Base-by-base conservation (phyloP, 1,140 invertebrate genomes). In the Carposina sasakii region DNA sequence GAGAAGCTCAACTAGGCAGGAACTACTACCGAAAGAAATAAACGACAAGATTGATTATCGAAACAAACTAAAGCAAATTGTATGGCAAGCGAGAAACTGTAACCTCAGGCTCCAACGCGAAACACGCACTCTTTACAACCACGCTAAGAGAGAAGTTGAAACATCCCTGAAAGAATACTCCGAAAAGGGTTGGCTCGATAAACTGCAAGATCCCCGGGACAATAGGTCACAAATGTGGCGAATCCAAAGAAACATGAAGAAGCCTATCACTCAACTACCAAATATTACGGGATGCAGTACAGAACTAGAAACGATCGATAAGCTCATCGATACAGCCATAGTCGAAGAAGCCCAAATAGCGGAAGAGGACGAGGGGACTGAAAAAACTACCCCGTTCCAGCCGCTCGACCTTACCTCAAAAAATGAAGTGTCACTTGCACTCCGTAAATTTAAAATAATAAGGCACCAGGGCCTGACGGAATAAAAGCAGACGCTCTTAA, bases 381-480 rank as follows among this genome's bases (percentile, higher is more conserved):
- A 48, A 31, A 10, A 13, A 17, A 19, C 12, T 9, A 48, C 34
- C 2, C 46, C 46, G 10, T 48, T 17, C 24, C 46, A 40, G 28
- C 46, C 46, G 28, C 36, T 48, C 6, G 17, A 22, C 2, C 6
- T 17, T 12, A 33, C 34, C 2, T 8, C 16, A 2, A 8, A 17
- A 10, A 2, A 10, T 12, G 46, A 48, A 16, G 36, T 48, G 12
- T 8, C 13, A 40, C n/a, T 5, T 19, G 46, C 46, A 6, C 13
- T 48, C n/a, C n/a, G 12, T 20, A 9, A 9, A 9, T 50, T 50
- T 15, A 50, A 50, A 50, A 50, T 16, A 50, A 42, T 10, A 50
- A 50, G 17, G 48, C 48, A 2, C 46, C 46, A 17, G 46, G 46
- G 10, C 36, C 36, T 0, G 46, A 48, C 15, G 22, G 30, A 12